Percentiles rank a stretch among this genome's conserved stretches.
These are phyloP conservation scores for Meloidogyne floridensis DNA, from an alignment of 1,140 invertebrate genomes.

Conservation along the genomic window DNA sequence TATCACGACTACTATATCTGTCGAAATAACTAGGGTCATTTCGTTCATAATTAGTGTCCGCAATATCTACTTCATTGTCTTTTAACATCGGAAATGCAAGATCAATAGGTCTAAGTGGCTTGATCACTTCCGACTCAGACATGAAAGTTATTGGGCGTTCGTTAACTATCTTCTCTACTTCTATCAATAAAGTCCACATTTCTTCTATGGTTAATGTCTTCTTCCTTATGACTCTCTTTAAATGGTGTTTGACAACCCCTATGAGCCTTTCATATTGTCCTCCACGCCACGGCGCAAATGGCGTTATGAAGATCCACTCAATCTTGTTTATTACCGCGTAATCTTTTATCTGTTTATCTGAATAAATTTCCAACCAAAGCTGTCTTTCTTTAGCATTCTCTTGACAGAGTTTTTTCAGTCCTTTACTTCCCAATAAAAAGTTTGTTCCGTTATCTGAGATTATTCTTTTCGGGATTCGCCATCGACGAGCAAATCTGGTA, in stretches of 20 bases:
- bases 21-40: background rate
- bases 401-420: too few species aligned
- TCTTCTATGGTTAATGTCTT: background rate
- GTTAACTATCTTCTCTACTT: background rate
- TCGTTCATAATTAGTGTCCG: background rate
- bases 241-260: slow-evolving; percentile 5
- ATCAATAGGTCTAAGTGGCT: background rate
- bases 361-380: too few species aligned
- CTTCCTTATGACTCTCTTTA: background rate
- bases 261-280: background rate
- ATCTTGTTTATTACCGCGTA: background rate
- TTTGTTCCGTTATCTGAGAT: too few species aligned
- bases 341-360: background rate
- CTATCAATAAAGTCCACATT: background rate
- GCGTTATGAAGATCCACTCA: slow-evolving; percentile 1
- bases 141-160: background rate
- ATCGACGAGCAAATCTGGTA: too few species aligned
- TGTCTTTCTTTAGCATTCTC: too few species aligned
- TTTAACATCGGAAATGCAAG: background rate
- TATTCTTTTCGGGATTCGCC: too few species aligned
- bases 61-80: background rate
- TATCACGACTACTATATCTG: background rate
- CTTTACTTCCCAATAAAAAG: too few species aligned
- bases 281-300: slow-evolving; percentile 3
- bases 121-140: background rate